Percentiles rank a stretch among this genome's conserved stretches.
Conservation (phyloP, 2,888 invertebrate genomes). For the Pollenia angustigena region DNA sequence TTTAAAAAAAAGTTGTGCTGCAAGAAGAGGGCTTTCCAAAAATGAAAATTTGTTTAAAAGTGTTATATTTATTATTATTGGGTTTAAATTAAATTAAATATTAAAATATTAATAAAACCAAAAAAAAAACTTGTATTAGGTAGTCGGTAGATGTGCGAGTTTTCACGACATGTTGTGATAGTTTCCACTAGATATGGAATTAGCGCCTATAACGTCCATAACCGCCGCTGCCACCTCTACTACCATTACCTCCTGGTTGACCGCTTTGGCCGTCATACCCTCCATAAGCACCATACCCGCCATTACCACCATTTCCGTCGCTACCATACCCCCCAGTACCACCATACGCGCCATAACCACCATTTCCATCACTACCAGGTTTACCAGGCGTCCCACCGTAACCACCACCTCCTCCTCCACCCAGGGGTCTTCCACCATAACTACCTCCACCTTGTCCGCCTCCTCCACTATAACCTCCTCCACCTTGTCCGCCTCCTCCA, state of each 20-base stretch:
- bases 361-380: slow-evolving; percentile 62
- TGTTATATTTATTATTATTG: too few relatives aligned
- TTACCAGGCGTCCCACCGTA: slow-evolving; percentile 51
- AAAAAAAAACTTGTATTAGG: too few relatives aligned
- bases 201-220: too few relatives aligned
- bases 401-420: slow-evolving; percentile 65
- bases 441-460: not conserved
- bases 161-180: too few relatives aligned
- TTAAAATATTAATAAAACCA: too few relatives aligned
- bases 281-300: slow-evolving; percentile 36
- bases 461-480: slow-evolving; percentile 1
- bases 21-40: too few relatives aligned
- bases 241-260: slow-evolving; percentile 1
- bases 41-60: too few relatives aligned
- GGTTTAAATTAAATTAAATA: too few relatives aligned
- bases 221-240: not conserved
- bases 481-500: slow-evolving; percentile 56
- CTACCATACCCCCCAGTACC: slow-evolving; percentile 69
- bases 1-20: too few relatives aligned
- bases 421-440: not conserved
- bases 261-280: slow-evolving; percentile 73
- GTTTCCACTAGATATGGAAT: too few relatives aligned
- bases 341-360: slow-evolving; percentile 52
- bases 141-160: too few relatives aligned
- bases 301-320: slow-evolving; percentile 32